Base-by-base conservation (phyloP, 2,888 invertebrate genomes). In the Drosophila antonietae region DNA sequence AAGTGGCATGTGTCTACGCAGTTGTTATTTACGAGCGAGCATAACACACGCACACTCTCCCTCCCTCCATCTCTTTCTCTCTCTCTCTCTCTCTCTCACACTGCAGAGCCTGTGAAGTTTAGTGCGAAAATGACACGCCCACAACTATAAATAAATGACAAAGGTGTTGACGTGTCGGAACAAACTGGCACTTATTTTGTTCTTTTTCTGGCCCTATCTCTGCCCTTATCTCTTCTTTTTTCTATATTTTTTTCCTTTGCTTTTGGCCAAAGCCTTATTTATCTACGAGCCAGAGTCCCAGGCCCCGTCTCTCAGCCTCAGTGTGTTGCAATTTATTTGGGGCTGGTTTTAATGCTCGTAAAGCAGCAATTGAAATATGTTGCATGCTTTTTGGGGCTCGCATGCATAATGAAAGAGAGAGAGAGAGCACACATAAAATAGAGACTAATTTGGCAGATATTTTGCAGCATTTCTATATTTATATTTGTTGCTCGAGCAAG, bases 1-100 rank as follows among this genome's bases (percentile, higher is more conserved):
- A 88, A 86, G 83, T 88, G 86, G 88, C 88, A 81, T 86, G 79
- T 88, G 83, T 88, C 81, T 81, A 74, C 70, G 72, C 67, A 58
- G 71, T 78, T 69, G 78, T 85, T 81, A 86, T 85, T 86, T 86
- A 86, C 86, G 86, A 86, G 76, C 78, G 35, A 51, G 39, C 63
- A 52, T 56, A 66, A 66, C 59, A 74, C 74, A 77, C 44, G 33
- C 53, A 44, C 49, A 31, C 44, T 43, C n/a, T 49, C 31, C 18
- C 47, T 33, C 47, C 47, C 35, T 18, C 49, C 20, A 35, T 35
- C 43, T 35, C 43, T 43, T 28, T 18, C 41, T 18, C 41, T 0
- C 18, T 9, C 18, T 8, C 3, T 18, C 67, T 23, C 3, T 33
- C 33, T 3, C 23, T 23, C 23, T 23, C 23, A 3, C 23, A 23